phyloP scores from a whole-genome alignment of 2,113 vertebrate species.

The Clarias batrachus region DNA sequence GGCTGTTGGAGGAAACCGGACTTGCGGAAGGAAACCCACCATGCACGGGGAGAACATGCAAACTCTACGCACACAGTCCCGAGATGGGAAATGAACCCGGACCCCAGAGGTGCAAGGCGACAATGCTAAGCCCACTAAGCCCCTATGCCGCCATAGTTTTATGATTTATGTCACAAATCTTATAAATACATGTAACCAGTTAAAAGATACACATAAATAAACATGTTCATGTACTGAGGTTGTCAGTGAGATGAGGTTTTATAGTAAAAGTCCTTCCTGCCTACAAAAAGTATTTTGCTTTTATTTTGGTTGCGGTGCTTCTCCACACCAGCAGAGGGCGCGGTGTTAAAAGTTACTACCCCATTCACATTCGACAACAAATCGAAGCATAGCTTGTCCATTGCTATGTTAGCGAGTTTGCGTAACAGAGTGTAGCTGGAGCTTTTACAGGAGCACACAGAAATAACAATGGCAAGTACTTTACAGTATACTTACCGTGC shows the following conservation, averaged over 20 bases:
- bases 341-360: background rate
- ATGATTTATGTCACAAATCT: background rate
- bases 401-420: constrained; percentile 21
- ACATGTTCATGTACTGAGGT: too few species aligned
- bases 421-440: background rate
- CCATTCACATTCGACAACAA: background rate
- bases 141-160: too few species aligned
- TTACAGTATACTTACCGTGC: background rate
- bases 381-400: background rate
- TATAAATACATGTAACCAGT: background rate
- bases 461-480: constrained; percentile 38
- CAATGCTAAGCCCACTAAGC: too few species aligned
- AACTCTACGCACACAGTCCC: too few species aligned
- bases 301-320: background rate
- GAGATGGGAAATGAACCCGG: too few species aligned
- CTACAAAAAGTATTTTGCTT: background rate
- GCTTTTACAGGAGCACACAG: background rate
- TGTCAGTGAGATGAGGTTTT: too few species aligned
- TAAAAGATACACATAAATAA: too few species aligned
- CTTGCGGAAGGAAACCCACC: too few species aligned
- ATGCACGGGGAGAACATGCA: too few species aligned
- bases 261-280: background rate
- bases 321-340: constrained; percentile 14
- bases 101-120: too few species aligned
- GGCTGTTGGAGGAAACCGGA: too few species aligned